A percentile compares a stretch with the other conserved stretches of the same genome.
Conservation (phyloP, 2,797 vertebrate species). For the Argya squamiceps region DNA sequence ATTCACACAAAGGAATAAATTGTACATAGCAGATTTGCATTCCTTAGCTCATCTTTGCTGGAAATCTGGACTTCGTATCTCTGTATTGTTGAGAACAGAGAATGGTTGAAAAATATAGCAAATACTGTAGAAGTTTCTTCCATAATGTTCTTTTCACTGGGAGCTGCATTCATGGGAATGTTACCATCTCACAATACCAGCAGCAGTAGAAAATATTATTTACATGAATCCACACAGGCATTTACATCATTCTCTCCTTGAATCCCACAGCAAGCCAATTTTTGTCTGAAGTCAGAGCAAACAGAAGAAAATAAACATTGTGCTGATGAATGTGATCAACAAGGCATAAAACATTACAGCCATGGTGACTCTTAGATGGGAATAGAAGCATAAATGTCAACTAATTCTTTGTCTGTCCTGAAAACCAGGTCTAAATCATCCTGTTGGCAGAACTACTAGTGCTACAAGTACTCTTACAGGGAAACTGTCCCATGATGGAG, state of each 20-base stretch:
- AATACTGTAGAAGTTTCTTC: neutral
- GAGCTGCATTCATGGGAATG: neutral
- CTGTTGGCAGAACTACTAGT: neutral
- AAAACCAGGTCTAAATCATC: neutral
- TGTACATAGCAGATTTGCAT: neutral
- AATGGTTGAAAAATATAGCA: neutral
- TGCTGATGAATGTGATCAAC: neutral
- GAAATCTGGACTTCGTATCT: neutral
- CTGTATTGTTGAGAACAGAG: neutral
- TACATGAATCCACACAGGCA: neutral
- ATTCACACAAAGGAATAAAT: neutral
- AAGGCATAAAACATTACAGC: neutral
- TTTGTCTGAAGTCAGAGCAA: neutral
- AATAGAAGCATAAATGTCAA: neutral
- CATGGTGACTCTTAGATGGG: neutral
- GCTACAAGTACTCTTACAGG: neutral
- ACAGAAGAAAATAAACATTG: slow-evolving; percentile 17
- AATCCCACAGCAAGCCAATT: neutral
- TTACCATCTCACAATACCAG: neutral
- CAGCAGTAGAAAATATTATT: neutral
- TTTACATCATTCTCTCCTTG: neutral
- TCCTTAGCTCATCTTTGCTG: neutral
- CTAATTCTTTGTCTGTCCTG: neutral
- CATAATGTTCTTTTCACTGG: neutral
- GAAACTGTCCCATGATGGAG: neutral